These are phyloP conservation scores for Mus spicilegus DNA, from an alignment of 2,113 vertebrate genomes.

Conservation along the genomic window DNA sequence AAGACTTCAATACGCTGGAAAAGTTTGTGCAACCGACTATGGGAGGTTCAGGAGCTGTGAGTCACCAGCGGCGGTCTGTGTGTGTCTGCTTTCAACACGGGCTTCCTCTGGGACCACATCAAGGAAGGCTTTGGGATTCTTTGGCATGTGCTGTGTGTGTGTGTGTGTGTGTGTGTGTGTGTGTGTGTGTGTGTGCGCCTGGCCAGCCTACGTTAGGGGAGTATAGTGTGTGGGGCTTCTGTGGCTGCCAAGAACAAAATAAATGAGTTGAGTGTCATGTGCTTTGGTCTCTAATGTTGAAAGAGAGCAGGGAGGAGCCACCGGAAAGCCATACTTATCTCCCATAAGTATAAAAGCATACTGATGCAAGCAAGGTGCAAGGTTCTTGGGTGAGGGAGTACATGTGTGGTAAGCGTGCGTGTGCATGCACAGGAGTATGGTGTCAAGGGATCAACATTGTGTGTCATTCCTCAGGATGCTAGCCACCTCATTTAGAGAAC, in stretches of 20 bases:
- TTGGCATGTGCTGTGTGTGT: slow-evolving; percentile 35
- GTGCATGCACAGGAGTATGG: not conserved
- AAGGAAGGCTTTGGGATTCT: slow-evolving; percentile 59
- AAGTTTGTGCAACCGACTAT: slow-evolving; percentile 81
- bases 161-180: not conserved
- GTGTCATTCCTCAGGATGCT: not conserved
- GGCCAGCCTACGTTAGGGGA: slow-evolving; percentile 9
- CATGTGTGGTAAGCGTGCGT: not conserved
- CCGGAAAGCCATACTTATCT: accelerated
- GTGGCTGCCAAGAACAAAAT: not conserved
- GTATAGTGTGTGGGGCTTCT: not conserved
- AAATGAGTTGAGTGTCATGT: not conserved
- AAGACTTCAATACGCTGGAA: slow-evolving; percentile 80
- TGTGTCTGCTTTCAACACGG: slow-evolving; percentile 63
- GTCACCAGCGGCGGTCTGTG: slow-evolving; percentile 58
- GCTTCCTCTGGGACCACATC: slow-evolving; percentile 65
- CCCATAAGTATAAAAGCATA: not conserved
- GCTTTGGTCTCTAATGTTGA: slow-evolving; percentile 80
- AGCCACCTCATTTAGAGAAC: not conserved
- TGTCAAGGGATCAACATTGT: not conserved
- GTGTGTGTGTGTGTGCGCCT: not conserved
- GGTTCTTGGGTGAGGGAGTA: not conserved
- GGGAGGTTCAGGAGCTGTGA: slow-evolving; percentile 75
- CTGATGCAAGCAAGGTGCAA: too few relatives aligned
- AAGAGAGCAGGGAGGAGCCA: slow-evolving; percentile 73